Percentiles rank a stretch among this genome's conserved stretches.
These are phyloP conservation scores for Malurus leucopterus DNA, from an alignment of 2,797 vertebrate genomes.

Conservation along the genomic window DNA sequence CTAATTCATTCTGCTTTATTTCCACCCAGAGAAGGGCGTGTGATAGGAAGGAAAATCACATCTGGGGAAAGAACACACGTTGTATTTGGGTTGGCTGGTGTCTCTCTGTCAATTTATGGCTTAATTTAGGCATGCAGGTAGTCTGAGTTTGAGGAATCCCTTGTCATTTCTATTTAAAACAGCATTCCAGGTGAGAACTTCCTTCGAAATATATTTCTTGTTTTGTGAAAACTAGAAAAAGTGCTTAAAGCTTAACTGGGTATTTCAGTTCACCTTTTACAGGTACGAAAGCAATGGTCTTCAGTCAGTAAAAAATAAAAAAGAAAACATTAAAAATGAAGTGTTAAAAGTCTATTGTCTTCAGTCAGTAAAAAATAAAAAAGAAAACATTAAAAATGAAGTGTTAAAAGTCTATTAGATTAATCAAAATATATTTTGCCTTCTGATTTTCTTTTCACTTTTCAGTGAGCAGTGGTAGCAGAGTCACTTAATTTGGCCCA, in stretches of 20 bases:
- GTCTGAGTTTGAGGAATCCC: background rate
- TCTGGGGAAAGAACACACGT: fast-evolving
- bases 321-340: too few species aligned
- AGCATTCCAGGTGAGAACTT: background rate
- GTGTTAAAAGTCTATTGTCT: background rate
- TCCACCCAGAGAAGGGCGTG: background rate
- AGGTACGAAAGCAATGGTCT: background rate
- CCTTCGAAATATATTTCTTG: background rate
- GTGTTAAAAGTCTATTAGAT: background rate
- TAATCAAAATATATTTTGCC: background rate
- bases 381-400: too few species aligned
- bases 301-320: background rate
- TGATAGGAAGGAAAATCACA: background rate
- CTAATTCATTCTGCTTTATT: background rate
- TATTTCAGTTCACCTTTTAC: background rate
- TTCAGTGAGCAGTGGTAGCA: background rate
- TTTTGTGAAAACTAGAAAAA: background rate
- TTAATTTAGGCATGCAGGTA: background rate
- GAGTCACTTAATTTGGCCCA: background rate
- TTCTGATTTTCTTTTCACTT: background rate
- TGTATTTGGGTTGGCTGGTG: background rate
- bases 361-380: background rate
- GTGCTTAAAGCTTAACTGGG: background rate
- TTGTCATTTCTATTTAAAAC: background rate
- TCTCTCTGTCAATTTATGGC: background rate